A percentile compares a stretch with the other conserved stretches of the same genome.
These are phyloP conservation scores for Sitta carolinensis DNA, from an alignment of 2,797 vertebrate genomes.

Conservation along the genomic window DNA sequence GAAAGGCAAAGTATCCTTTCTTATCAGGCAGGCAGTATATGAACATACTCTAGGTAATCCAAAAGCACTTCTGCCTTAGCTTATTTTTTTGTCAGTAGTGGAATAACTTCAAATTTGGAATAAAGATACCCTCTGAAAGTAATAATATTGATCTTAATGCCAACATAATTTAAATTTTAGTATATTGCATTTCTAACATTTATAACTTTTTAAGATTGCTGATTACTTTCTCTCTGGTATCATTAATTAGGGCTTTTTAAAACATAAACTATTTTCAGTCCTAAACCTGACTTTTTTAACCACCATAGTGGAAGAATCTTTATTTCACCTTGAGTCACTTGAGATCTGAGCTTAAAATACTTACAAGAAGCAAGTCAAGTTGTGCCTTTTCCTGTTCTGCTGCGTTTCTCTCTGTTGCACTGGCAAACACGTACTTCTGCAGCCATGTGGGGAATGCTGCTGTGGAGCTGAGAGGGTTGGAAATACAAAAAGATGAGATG, in stretches of 20 bases:
- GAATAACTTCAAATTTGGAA: not conserved
- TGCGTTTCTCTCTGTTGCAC: accelerated
- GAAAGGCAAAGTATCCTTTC: not conserved
- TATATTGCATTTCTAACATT: not conserved
- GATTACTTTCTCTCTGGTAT: not conserved
- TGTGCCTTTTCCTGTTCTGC: not conserved
- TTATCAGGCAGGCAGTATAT: not conserved
- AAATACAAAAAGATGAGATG: accelerated
- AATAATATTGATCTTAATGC: not conserved
- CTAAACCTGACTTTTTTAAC: not conserved
- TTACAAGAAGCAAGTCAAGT: not conserved
- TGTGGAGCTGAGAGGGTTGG: not conserved
- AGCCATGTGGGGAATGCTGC: not conserved
- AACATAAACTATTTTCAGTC: not conserved
- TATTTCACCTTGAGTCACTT: not conserved
- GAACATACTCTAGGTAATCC: not conserved
- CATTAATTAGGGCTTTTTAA: not conserved
- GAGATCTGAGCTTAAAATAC: not conserved
- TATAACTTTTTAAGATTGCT: accelerated
- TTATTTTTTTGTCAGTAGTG: not conserved
- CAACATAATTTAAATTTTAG: not conserved
- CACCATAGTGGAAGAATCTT: not conserved
- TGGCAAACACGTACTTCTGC: accelerated
- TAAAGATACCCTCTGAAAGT: not conserved
- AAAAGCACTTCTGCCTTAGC: not conserved